Base-by-base conservation (phyloP, 1,140 invertebrate genomes). In the Drosophila pseudoobscura region DNA sequence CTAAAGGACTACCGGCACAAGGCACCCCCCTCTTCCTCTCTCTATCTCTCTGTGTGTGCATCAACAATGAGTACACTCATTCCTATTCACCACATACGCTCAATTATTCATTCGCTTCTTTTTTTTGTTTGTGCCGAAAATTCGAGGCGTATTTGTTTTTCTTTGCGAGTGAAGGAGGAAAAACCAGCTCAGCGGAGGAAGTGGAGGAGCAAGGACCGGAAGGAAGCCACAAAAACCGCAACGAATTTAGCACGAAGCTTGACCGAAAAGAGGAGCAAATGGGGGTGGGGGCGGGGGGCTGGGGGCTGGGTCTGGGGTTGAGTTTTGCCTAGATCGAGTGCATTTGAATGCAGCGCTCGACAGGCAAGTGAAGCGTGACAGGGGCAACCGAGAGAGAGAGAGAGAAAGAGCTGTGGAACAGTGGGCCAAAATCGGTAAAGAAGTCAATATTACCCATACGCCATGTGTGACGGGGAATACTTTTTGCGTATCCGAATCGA, bases 171-270 rank as follows among this genome's bases (percentile, higher is more conserved):
- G 47, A 56, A 11, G 20, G 15, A 45, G 13, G 9, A 43, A 47
- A 47, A 31, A 31, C 29, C 29, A 31, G 29, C 7, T 31, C 29
- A 31, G 7, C 8, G 29, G 53, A 74, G 70, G 60, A 61, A 56
- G 15, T 26, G 24, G 41, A 44, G 41, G 31, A 15, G 41, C 43
- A 56, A 54, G 63, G 72, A 69, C 75, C 65, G 59, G 77, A 84
- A 65, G 64, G 50, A 80, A 80, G 52, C 82, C 78, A 26, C 74
- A 87, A 75, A 87, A 87, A 78, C 82, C 82, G 52, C 82, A 85
- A 64, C 82, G 59, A 85, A 85, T 85, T 85, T 87, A 87, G 82
- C 82, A 82, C 78, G 75, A 78, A 50, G 83, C 82, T 82, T 82
- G 82, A 78, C 83, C 74, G 75, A 75, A 80, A 73, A 57, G 74